phyloP scores from a whole-genome alignment of 2,888 invertebrate species.

The Tetranychus truncatus region DNA sequence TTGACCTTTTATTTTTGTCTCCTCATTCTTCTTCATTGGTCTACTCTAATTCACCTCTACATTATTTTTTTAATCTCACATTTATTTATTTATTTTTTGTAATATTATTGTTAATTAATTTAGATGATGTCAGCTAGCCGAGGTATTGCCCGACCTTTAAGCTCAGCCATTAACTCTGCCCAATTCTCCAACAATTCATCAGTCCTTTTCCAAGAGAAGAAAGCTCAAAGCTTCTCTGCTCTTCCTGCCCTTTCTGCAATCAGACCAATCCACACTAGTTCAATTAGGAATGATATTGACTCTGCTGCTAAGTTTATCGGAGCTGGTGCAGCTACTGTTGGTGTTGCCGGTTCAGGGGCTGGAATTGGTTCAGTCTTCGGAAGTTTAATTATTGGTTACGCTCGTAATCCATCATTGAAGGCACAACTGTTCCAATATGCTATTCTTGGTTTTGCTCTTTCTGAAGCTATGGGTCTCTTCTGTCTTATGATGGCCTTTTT shows the following conservation, averaged over 20 bases:
- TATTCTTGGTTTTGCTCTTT: constrained; percentile 91
- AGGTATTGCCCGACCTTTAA: constrained; percentile 1
- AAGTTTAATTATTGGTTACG: constrained; percentile 86
- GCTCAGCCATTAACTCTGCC: not conserved
- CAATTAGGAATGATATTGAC: constrained; percentile 87
- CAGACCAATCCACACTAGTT: constrained; percentile 26
- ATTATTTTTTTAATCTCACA: not conserved
- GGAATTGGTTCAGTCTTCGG: constrained; percentile 96
- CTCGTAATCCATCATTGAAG: constrained; percentile 87
- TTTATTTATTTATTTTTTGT: not conserved
- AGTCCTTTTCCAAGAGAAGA: not conserved
- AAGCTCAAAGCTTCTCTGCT: not conserved
- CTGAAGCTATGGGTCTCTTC: constrained; percentile 98
- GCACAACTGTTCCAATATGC: constrained; percentile 95
- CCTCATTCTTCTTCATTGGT: not conserved
- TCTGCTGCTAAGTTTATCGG: constrained; percentile 99
- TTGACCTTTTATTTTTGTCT: not conserved
- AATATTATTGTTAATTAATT: not conserved
- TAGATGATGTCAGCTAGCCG: not conserved
- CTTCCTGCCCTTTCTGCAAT: not conserved
- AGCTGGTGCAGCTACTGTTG: constrained; percentile 96
- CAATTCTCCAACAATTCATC: not conserved
- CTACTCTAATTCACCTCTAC: not conserved
- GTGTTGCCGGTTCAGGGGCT: constrained; percentile 94
- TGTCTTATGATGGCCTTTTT: constrained; percentile 99